Evolutionary conservation across 2,113 vertebrate species (phyloP).

Genomic region (Pomatostomus ruficeps): DNA sequence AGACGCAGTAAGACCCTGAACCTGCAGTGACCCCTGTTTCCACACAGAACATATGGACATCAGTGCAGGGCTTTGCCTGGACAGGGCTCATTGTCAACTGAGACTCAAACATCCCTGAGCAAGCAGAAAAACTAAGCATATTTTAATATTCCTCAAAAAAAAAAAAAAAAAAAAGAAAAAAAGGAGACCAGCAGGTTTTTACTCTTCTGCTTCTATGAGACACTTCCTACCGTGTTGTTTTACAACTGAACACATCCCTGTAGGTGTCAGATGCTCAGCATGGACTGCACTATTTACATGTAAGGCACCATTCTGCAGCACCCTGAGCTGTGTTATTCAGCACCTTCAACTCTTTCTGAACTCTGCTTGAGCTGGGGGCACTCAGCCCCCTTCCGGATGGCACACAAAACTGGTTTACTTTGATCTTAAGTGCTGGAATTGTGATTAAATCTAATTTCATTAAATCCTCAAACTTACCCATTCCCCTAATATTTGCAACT

Average conservation of each 20-base stretch:
- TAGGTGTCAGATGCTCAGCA: neutral
- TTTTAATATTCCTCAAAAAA: neutral
- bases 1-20: slow-evolving; percentile 24
- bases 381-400: neutral
- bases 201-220: neutral
- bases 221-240: neutral
- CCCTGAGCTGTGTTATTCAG: neutral
- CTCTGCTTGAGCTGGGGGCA: neutral
- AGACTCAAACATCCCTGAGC: neutral
- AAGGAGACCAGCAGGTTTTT: neutral
- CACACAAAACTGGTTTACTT: neutral
- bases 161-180: neutral
- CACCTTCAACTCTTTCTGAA: neutral
- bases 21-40: slow-evolving; percentile 28
- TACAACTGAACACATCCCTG: neutral
- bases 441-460: neutral
- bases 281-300: neutral
- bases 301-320: neutral
- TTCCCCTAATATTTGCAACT: neutral
- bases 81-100: neutral
- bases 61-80: neutral
- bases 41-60: slow-evolving; percentile 22
- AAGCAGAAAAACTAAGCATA: neutral
- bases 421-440: neutral
- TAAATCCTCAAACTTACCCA: neutral